Base-by-base conservation (phyloP, 2,888 invertebrate species). In the Parasteatoda lunata region DNA sequence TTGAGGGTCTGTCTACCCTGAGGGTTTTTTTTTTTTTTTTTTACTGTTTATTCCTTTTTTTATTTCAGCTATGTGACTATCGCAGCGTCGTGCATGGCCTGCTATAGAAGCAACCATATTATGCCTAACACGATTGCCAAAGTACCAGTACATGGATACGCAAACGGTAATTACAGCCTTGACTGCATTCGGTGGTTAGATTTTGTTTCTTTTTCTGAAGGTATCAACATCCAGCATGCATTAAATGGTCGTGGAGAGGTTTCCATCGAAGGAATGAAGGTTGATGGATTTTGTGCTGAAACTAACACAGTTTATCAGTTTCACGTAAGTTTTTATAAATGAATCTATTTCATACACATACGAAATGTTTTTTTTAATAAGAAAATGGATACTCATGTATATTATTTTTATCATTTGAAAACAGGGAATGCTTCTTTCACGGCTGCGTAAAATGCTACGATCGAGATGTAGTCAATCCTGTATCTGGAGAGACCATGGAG, bases 181-280 rank as follows among this genome's bases (percentile, higher is more conserved):
- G 64, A 79, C n/a, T 47, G 47, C 4, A 71, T 71, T n/a, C 71
- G 79, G 5, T 79, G 71, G 71, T 8, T 79, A 2, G 70, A 70
- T 7, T 78, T 59, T 13, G 49, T 64, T 7, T 45, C 70, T 48
- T 1, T 5, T 3, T 11, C 45, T 4, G 64, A 71, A n/a, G 54
- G 45, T 6, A 59, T 71, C 2, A 6, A 3, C 9, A 79, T 79
- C 49, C 47, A 48, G 6, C 70, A 79, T 70, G 79, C 70, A 15
- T n/a, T 79, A 4, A 79, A 71, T 48, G 70, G 64, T 8, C 8
- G 8, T 5, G 79, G 64, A 9, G 79, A 71, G 47, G 7, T 54
- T 3, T 9, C 4, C 11, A 71, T 79, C 8, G 45, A 13, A 4
- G 79, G 71, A 3, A n/a, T 59, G 6, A 48, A 45, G 0, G 79